A percentile compares a stretch with the other conserved stretches of the same genome.
These are phyloP conservation scores for Pygmarrhopalites habei DNA, from an alignment of 1,140 invertebrate genomes.

Conservation along the genomic window DNA sequence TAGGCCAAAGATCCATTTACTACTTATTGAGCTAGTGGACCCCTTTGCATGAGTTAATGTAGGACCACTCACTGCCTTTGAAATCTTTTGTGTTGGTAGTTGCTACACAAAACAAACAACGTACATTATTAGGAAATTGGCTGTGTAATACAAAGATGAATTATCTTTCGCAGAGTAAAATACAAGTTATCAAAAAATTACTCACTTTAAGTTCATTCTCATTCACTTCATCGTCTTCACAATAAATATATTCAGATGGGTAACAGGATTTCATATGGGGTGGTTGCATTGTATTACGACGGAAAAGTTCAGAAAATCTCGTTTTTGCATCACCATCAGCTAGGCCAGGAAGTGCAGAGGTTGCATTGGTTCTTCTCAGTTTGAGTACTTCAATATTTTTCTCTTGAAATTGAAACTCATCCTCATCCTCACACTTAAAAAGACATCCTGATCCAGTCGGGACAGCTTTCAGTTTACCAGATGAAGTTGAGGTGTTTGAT, in stretches of 20 bases:
- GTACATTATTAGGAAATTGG: background rate
- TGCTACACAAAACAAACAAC: background rate
- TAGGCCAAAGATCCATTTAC: too few relatives aligned
- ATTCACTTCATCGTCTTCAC: slow-evolving; percentile 53
- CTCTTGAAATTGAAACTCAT: slow-evolving; percentile 50
- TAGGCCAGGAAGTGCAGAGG: slow-evolving; percentile 16
- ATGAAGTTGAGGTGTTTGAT: slow-evolving; percentile 42
- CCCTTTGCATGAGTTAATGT: background rate
- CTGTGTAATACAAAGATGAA: too few relatives aligned
- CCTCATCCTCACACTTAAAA: slow-evolving; percentile 70
- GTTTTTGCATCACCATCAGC: slow-evolving; percentile 42
- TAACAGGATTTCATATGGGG: slow-evolving; percentile 84
- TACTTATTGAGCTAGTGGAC: too few relatives aligned
- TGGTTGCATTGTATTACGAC: slow-evolving; percentile 74
- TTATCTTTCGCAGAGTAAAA: too few relatives aligned
- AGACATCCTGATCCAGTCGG: slow-evolving; percentile 51
- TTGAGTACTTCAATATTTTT: slow-evolving; percentile 51
- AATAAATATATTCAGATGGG: slow-evolving; percentile 68
- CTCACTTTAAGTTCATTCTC: slow-evolving; percentile 9
- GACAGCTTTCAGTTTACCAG: slow-evolving; percentile 44
- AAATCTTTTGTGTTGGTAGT: background rate
- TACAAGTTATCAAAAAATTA: too few relatives aligned
- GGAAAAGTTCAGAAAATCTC: slow-evolving; percentile 63
- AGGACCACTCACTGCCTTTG: slow-evolving; percentile 2
- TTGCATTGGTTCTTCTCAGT: slow-evolving; percentile 35